Conservation (phyloP, 2,888 invertebrate genomes). For the Xylota sylvarum region DNA sequence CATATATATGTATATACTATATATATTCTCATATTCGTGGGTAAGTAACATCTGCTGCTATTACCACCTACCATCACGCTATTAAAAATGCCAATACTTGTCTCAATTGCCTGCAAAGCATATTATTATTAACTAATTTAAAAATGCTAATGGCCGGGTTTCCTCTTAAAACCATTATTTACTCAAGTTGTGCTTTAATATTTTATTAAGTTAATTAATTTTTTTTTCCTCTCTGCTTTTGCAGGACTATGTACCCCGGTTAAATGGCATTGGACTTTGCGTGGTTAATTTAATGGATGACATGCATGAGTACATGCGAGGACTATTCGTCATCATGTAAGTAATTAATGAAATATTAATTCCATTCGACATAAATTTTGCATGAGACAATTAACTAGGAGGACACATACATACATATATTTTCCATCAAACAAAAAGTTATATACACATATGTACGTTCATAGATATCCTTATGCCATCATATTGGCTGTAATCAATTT, state of each 20-base stretch:
- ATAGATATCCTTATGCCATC: not conserved
- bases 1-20: no score
- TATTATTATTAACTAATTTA: not conserved
- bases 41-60: no score
- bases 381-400: conserved; percentile 11
- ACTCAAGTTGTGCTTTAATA: conserved; percentile 5
- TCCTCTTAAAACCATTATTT: not conserved
- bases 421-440: no score
- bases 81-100: no score
- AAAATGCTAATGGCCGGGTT: not conserved
- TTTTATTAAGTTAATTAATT: not conserved
- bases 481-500: no score
- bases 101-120: not conserved
- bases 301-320: conserved; percentile 89
- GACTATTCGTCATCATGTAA: conserved; percentile 88
- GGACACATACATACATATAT: not conserved
- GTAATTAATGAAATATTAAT: conserved; percentile 80
- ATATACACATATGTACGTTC: no score
- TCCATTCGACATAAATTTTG: conserved; percentile 26
- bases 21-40: no score
- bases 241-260: conserved; percentile 86
- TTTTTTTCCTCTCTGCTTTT: conserved; percentile 66
- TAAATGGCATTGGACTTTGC: conserved; percentile 88
- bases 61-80: no score
- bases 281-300: conserved; percentile 88